Percentiles rank a stretch among this genome's conserved stretches.
Conservation (phyloP, 2,888 invertebrate genomes). For the Blera fallax region DNA sequence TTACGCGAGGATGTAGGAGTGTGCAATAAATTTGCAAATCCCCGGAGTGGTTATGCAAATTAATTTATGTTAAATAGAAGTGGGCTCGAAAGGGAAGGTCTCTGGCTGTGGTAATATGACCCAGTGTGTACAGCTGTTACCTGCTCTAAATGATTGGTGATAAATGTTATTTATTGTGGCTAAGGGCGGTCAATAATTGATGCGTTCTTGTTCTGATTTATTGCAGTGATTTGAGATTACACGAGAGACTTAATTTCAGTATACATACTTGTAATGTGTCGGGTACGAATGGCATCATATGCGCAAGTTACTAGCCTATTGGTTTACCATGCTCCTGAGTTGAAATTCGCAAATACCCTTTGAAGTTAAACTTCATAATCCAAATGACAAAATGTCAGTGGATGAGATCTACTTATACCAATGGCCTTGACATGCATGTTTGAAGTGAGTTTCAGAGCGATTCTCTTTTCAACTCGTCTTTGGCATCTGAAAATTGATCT, state of each 20-base stretch:
- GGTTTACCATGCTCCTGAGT: too few species aligned
- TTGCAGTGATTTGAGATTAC: not conserved
- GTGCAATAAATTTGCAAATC: slow-evolving; percentile 43
- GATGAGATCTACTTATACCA: too few species aligned
- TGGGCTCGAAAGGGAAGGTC: not conserved
- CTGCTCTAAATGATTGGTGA: not conserved
- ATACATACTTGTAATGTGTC: not conserved
- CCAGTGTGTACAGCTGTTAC: slow-evolving; percentile 7
- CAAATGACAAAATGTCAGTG: too few species aligned
- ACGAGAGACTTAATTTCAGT: not conserved
- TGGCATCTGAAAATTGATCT: too few species aligned
- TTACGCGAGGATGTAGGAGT: not conserved
- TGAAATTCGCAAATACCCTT: too few species aligned
- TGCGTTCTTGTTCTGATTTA: slow-evolving; percentile 7
- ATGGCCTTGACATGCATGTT: too few species aligned
- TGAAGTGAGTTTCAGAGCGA: too few species aligned
- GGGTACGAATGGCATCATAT: too few species aligned
- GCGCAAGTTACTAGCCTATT: too few species aligned
- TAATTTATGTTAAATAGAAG: slow-evolving; percentile 61
- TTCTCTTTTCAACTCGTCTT: too few species aligned
- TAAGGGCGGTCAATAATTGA: slow-evolving; percentile 7
- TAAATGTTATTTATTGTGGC: not conserved
- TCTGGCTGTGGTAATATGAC: not conserved
- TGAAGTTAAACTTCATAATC: too few species aligned
- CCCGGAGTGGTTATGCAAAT: slow-evolving; percentile 58